These are phyloP conservation scores for Masticophis lateralis DNA, from an alignment of 2,797 vertebrate genomes.

Conservation along the genomic window DNA sequence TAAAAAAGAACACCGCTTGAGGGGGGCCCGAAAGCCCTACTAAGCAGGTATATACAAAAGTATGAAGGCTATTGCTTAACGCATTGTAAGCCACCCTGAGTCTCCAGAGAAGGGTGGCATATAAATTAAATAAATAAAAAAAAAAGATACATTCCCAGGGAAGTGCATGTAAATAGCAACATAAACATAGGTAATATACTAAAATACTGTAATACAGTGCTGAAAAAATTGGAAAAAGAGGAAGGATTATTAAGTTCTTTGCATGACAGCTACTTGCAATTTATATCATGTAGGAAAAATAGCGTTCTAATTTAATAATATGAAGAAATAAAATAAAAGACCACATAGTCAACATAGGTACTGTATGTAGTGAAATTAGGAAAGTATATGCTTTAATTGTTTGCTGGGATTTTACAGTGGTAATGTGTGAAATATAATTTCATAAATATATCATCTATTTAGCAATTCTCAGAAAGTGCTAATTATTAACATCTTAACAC, in stretches of 20 bases:
- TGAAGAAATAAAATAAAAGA: not conserved
- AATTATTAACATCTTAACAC: not conserved
- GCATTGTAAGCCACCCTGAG: too few relatives aligned
- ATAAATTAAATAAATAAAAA: too few relatives aligned
- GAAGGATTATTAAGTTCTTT: not conserved
- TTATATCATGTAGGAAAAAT: not conserved
- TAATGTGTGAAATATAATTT: slow-evolving; percentile 1
- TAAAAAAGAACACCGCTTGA: too few relatives aligned
- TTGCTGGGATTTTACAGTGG: not conserved
- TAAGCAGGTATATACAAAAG: too few relatives aligned
- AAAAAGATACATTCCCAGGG: too few relatives aligned
- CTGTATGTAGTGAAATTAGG: not conserved
- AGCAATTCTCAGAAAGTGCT: not conserved
- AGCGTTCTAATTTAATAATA: not conserved
- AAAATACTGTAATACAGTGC: too few relatives aligned
- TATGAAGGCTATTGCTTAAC: too few relatives aligned
- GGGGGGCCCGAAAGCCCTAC: too few relatives aligned
- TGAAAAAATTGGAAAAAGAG: too few relatives aligned
- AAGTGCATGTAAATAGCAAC: too few relatives aligned
- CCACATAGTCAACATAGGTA: not conserved
- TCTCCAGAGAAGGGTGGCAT: too few relatives aligned
- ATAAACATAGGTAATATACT: too few relatives aligned
- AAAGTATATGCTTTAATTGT: not conserved
- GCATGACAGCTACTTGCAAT: not conserved
- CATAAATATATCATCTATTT: not conserved